Evolutionary conservation across 2,113 vertebrate species (phyloP).

Genomic region (Tyrannus savana): DNA sequence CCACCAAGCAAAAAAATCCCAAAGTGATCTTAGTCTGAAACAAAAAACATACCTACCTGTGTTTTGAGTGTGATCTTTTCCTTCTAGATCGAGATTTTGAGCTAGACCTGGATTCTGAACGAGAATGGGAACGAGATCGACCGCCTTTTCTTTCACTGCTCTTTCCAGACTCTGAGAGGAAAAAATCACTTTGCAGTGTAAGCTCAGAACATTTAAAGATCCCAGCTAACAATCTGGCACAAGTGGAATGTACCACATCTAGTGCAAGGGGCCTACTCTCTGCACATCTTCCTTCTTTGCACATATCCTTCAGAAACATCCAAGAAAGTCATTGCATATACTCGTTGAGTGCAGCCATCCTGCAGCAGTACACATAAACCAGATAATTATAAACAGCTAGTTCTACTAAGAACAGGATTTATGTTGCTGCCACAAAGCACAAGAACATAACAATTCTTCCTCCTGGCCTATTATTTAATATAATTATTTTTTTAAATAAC

Average conservation of each 20-base stretch:
- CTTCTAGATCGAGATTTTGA: constrained; percentile 82
- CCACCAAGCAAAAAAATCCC: background rate
- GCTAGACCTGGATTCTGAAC: constrained; percentile 83
- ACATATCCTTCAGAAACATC: constrained; percentile 85
- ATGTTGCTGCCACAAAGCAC: constrained; percentile 79
- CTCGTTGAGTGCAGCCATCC: constrained; percentile 83
- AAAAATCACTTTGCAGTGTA: constrained; percentile 84
- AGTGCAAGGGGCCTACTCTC: constrained; percentile 81
- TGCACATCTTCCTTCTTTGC: constrained; percentile 83
- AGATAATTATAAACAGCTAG: constrained; percentile 84
- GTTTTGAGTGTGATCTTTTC: constrained; percentile 89
- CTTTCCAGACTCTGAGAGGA: constrained; percentile 79
- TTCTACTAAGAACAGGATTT: constrained; percentile 65
- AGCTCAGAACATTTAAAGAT: constrained; percentile 84
- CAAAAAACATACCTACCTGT: constrained; percentile 77
- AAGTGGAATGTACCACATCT: constrained; percentile 80
- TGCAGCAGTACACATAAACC: constrained; percentile 86
- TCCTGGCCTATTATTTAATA: background rate
- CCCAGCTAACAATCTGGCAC: constrained; percentile 82
- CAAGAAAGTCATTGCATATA: constrained; percentile 85
- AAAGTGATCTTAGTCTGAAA: background rate
- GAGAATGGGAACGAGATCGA: constrained; percentile 83
- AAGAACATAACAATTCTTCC: constrained; percentile 71
- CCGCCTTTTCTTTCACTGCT: constrained; percentile 79
- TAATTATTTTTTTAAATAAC: background rate